Evolutionary conservation across 2,888 invertebrate genomes (phyloP), one percentile per base, ranked within the genome.

Genomic region (Ametastegia equiseti): DNA sequence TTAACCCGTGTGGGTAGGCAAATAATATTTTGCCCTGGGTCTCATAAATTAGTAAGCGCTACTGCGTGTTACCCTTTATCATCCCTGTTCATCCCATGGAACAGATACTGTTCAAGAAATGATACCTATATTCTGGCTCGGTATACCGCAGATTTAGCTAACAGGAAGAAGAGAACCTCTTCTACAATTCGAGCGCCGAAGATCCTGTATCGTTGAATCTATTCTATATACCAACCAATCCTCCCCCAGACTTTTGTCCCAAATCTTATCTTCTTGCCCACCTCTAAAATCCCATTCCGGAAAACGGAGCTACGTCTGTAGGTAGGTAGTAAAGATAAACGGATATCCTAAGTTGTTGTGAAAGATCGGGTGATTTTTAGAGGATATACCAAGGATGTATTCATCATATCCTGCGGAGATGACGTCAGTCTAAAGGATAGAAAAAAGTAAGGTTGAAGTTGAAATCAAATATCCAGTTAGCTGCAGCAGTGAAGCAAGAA

Each of bases 1-100:
- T 54, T 54, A 75, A 75, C 75, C 75, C 75, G 54, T 33, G n/a
- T n/a, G 42, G 42, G 45, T 19, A 50, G 54, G 75, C 75, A 75
- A 87, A 86, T 86, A 87, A 88, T 88, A 88, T 88, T 88, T 88
- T 87, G 86, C 83, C 84, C 81, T 80, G 82, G 50, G 81, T 65
- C 81, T 82, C 84, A 86, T 88, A 87, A 88, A 88, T 88, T 87
- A 87, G 83, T 81, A 54, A 75, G 27, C 50, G 54, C 33, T 67
- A 54, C 75, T 54, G 45, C 54, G 36, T 47, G 71, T 75, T 30
- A 75, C 75, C 36, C 54, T 54, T 36, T 54, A 75, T 75, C 75
- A 54, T 75, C 54, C 50, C 75, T 19, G 75, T 47, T 71, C 71
- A 71, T 67, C 65, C 65, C 65, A n/a, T 67, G 33, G 15, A 63